Evolutionary conservation across 2,797 vertebrate genomes (phyloP).

Genomic region (Ctenopoma multispine): DNA sequence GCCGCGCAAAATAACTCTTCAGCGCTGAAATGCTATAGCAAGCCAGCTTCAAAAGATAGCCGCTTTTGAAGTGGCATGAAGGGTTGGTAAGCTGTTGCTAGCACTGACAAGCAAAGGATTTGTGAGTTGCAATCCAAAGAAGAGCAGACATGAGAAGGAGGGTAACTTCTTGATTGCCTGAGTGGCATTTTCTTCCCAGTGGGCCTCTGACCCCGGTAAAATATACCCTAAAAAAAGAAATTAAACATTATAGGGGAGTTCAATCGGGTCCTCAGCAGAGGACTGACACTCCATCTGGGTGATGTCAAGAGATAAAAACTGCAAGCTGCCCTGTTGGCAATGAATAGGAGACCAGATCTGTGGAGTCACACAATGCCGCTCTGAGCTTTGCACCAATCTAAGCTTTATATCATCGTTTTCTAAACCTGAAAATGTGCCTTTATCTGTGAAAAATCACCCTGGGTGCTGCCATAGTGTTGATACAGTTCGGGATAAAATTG

Average conservation of each 20-base stretch:
- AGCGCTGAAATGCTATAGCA: constrained; percentile 37
- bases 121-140: constrained; percentile 58
- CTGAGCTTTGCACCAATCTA: constrained; percentile 61
- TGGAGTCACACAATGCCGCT: constrained; percentile 46
- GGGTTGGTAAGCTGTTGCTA: constrained; percentile 63
- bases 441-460: constrained; percentile 54
- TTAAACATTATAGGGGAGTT: constrained; percentile 30
- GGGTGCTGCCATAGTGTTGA: constrained; percentile 42
- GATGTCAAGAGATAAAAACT: constrained; percentile 66
- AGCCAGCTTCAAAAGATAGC: constrained; percentile 54
- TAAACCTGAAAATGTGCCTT: constrained; percentile 56
- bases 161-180: constrained; percentile 54
- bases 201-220: constrained; percentile 33
- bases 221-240: constrained; percentile 24
- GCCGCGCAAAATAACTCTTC: constrained; percentile 53
- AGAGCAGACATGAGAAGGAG: constrained; percentile 34
- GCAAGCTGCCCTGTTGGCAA: constrained; percentile 52
- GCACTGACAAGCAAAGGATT: constrained; percentile 65
- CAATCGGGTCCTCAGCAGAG: constrained; percentile 28
- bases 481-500: constrained; percentile 47
- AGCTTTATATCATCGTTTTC: constrained; percentile 57
- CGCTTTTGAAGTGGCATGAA: constrained; percentile 67
- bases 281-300: constrained; percentile 45
- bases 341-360: constrained; percentile 65
- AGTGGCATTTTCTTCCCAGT: constrained; percentile 34